A percentile compares a stretch with the other conserved stretches of the same genome.
These are phyloP conservation scores for Holacanthus passer DNA, from an alignment of 2,113 vertebrate species.

Conservation along the genomic window DNA sequence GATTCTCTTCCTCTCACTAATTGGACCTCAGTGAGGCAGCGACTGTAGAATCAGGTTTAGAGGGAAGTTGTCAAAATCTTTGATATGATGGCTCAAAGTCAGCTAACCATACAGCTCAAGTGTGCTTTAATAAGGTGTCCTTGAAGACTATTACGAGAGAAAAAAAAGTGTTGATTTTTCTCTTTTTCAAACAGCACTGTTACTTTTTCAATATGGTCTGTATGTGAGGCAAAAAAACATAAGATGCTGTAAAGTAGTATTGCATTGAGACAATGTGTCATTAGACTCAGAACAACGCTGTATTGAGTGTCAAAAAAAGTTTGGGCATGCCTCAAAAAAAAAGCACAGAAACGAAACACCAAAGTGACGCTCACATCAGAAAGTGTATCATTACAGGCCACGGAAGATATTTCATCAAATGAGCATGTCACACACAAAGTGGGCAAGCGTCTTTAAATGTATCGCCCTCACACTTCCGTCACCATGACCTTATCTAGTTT, in stretches of 20 bases:
- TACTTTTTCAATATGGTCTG: conserved; percentile 28
- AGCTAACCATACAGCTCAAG: conserved; percentile 72
- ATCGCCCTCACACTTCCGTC: conserved; percentile 15
- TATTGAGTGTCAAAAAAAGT: conserved; percentile 34
- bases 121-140: conserved; percentile 74
- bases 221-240: not conserved
- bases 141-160: conserved; percentile 52
- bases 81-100: conserved; percentile 72
- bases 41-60: conserved; percentile 50
- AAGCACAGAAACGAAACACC: not conserved
- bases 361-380: conserved; percentile 28
- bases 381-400: conserved; percentile 23
- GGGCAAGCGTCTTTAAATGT: conserved; percentile 13
- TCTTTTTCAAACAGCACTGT: conserved; percentile 15
- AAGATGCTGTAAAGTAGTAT: conserved; percentile 2
- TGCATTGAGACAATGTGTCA: conserved; percentile 1
- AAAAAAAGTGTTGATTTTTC: conserved; percentile 11
- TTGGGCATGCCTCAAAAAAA: not conserved
- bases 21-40: conserved; percentile 63
- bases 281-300: conserved; percentile 1
- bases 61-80: conserved; percentile 75
- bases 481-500: conserved; percentile 36
- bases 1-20: conserved; percentile 55
- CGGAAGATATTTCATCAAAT: conserved; percentile 16
- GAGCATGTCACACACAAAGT: not conserved